Base-by-base conservation (phyloP, 92 coral and sea anemone species). In the Palythoa grandis region DNA sequence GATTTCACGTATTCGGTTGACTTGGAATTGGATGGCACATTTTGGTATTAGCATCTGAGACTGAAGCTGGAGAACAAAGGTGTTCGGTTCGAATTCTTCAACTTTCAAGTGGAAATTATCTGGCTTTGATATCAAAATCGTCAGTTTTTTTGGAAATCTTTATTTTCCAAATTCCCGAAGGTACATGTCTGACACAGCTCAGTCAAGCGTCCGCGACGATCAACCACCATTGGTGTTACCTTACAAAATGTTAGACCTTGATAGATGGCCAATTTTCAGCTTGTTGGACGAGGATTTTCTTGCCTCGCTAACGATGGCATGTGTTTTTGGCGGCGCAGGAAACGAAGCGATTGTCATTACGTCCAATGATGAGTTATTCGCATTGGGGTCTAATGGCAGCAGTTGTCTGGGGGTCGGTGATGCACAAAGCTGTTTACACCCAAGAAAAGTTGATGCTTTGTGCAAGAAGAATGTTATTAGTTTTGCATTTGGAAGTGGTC, bases 191-290 rank as follows among this genome's bases (percentile, higher is more conserved):
- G n/a, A 7, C n/a, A 24, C 23, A 16, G 43, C 48, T 25, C 48
- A 54, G 40, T 25, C 76, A 15, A 24, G 47, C n/a, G 68, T 78
- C 16, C 47, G 40, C 13, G 54, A 50, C 47, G 85, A 78, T 48
- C 83, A 38, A 43, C 86, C 50, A 43, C 50, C 69, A 3, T 61
- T 66, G 25, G 20, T 29, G 56, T 70, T 69, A 70, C 67, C 79
- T 22, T 43, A 78, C 68, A 53, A 84, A 74, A 95, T 95, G 98
- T 87, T 92, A 52, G 98, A 95, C 48, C 88, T 95, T 40, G 91
- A 90, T 71, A 87, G 96, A 69, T 95, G 98, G 98, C 95, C 95
- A 10, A 95, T 95, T 40, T 95, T 95, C 76, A 94, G 95, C 53
- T 86, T 94, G 80, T 82, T 90, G 70, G 88, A 90, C 65, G 94